Evolutionary conservation across 2,113 vertebrate species (phyloP).

Genomic region (Corythoichthys haematopterus): DNA sequence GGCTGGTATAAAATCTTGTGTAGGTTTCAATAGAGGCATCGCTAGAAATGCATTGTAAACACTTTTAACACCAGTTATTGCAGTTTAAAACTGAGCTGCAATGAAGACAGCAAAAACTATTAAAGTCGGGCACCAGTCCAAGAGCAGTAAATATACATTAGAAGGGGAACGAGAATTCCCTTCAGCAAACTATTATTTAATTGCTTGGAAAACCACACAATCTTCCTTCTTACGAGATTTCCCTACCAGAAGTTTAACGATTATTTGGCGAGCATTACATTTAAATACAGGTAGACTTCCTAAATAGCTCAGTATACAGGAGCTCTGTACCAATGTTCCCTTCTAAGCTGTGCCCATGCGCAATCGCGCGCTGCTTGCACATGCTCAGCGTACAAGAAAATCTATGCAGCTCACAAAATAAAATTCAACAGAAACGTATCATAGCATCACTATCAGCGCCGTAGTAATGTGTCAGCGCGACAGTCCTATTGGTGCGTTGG

Average conservation of each 20-base stretch:
- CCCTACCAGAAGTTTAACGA: not conserved
- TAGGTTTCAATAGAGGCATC: not conserved
- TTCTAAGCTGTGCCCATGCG: too few species aligned
- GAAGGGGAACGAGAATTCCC: not conserved
- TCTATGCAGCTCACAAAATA: too few species aligned
- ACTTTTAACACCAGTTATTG: not conserved
- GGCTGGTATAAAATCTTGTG: not conserved
- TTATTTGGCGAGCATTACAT: too few species aligned
- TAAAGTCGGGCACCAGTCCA: not conserved
- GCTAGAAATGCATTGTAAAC: not conserved
- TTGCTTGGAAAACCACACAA: constrained; percentile 4
- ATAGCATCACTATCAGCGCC: too few species aligned
- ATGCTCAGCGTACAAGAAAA: too few species aligned
- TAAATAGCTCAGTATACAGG: too few species aligned
- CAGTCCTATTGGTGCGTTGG: too few species aligned
- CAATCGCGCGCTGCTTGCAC: too few species aligned
- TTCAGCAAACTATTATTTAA: constrained; percentile 1
- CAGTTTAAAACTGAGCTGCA: not conserved
- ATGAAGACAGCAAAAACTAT: constrained; percentile 1
- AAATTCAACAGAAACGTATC: too few species aligned
- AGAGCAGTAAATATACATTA: not conserved
- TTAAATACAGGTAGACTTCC: too few species aligned
- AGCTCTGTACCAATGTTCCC: too few species aligned
- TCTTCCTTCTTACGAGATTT: not conserved
- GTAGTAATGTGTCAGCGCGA: too few species aligned